Conservation (phyloP, 2,113 vertebrate species). For the Hystrix cristata region DNA sequence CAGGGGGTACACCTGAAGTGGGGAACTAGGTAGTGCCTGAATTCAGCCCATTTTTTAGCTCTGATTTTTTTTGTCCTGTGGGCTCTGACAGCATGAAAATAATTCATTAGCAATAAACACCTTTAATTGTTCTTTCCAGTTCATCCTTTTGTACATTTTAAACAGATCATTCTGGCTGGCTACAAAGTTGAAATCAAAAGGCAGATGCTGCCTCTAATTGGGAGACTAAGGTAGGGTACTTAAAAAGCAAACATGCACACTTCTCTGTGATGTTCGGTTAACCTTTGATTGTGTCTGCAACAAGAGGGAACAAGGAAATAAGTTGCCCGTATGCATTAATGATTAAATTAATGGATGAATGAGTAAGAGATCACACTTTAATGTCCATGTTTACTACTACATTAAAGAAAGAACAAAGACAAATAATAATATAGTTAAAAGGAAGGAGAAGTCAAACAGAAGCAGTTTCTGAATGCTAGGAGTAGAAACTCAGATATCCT, state of each 20-base stretch:
- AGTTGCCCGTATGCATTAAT: not conserved
- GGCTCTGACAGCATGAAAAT: conserved; percentile 66
- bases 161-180: conserved; percentile 30
- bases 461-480: not conserved
- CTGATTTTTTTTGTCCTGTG: conserved; percentile 47
- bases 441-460: not conserved
- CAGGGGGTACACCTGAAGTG: conserved; percentile 36
- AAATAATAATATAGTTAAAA: not conserved
- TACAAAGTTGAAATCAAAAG: conserved; percentile 48
- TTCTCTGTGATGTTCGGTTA: conserved; percentile 38
- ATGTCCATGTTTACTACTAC: not conserved
- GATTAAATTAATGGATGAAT: not conserved
- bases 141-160: conserved; percentile 63
- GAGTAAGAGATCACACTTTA: not conserved
- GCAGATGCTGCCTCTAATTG: conserved; percentile 45
- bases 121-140: conserved; percentile 72
- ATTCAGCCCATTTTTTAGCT: conserved; percentile 18
- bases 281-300: conserved; percentile 7
- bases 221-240: conserved; percentile 24
- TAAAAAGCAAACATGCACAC: conserved; percentile 30
- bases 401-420: not conserved
- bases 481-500: not conserved
- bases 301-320: not conserved
- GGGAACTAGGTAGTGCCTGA: conserved; percentile 11
- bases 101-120: conserved; percentile 65